Evolutionary conservation across 2,797 vertebrate genomes (phyloP), one percentile per base, ranked within the genome.

Genomic region (Phyllotis vaccarum): DNA sequence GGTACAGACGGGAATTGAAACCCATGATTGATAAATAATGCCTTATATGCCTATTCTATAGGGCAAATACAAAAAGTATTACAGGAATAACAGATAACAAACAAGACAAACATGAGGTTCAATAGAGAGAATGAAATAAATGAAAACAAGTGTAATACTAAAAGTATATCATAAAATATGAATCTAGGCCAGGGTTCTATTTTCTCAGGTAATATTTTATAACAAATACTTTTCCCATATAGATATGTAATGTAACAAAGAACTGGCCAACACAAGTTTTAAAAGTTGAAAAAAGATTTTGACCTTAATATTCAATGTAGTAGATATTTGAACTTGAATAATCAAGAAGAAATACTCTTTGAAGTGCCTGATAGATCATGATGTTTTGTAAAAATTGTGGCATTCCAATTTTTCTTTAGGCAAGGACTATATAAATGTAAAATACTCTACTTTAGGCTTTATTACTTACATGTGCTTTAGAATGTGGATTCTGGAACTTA

Each of bases 401-500:
- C 7, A 34, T 86, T 88, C 43, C 21, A 83, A 29, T 0, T 17
- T 5, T 5, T 8, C 7, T 49, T 49, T 56, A 49, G 31, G 16
- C 16, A 62, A 83, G 9, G 9, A 60, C 10, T 64, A 12, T 64
- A 12, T 46, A 46, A 8, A 24, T 43, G 58, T 31, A 43, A 82
- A 64, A 72, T 79, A 9, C 13, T 1, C 0, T 66, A 34, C 27
- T 31, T 40, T 93, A 27, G 40, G 43, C 22, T 54, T 58, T 29
- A 60, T 93, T 75, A 64, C 49, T 19, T 24, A 58, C 68, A 43
- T 5, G 19, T 2, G 56, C 12, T 79, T n/a, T n/a, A 9, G 11
- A 72, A 54, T 46, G 2, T 75, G 0, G 0, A 0, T 0, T 49
- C 16, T 70, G 58, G 3, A 0, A 85, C 19, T 58, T 46, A 75